These are phyloP conservation scores for Drosophila lacteicornis DNA, from an alignment of 1,140 invertebrate genomes.

Conservation along the genomic window DNA sequence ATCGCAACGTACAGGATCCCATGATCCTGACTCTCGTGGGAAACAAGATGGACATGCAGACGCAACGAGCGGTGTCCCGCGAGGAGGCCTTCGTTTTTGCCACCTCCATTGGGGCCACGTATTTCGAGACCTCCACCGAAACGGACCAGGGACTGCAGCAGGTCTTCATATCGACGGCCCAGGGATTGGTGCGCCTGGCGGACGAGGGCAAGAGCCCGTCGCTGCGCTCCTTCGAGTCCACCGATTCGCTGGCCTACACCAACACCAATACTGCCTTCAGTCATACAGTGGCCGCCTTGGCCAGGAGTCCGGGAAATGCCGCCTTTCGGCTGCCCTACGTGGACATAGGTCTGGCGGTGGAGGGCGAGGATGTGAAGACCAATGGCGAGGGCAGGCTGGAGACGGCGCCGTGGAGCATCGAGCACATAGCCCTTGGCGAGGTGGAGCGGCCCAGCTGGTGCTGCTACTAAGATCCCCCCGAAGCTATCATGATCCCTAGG, in stretches of 20 bases:
- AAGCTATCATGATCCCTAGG: not conserved
- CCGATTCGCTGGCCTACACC: slow-evolving; percentile 81
- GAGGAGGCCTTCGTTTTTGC: slow-evolving; percentile 92
- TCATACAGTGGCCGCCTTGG: slow-evolving; percentile 53
- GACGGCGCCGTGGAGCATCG: slow-evolving; percentile 86
- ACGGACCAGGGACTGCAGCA: slow-evolving; percentile 90
- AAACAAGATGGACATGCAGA: slow-evolving; percentile 92
- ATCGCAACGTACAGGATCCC: slow-evolving; percentile 90
- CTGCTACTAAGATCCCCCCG: slow-evolving; percentile 83
- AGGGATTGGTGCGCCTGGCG: slow-evolving; percentile 86
- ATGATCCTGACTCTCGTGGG: slow-evolving; percentile 93
- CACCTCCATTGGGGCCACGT: slow-evolving; percentile 91
- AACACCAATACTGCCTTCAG: slow-evolving; percentile 79
- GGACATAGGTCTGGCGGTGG: slow-evolving; percentile 82
- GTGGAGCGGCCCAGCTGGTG: slow-evolving; percentile 86
- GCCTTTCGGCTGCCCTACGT: slow-evolving; percentile 75
- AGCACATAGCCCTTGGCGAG: slow-evolving; percentile 87
- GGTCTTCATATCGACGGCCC: slow-evolving; percentile 88
- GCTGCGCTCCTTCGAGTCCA: slow-evolving; percentile 86
- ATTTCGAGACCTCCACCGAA: slow-evolving; percentile 93
- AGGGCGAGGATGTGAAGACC: slow-evolving; percentile 84
- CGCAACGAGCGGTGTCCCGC: slow-evolving; percentile 87
- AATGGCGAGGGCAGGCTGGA: slow-evolving; percentile 87
- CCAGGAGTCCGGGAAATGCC: slow-evolving; percentile 39
- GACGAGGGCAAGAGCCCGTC: slow-evolving; percentile 85